phyloP scores from a whole-genome alignment of 2,113 vertebrate genomes.

The Cavia aperea region DNA sequence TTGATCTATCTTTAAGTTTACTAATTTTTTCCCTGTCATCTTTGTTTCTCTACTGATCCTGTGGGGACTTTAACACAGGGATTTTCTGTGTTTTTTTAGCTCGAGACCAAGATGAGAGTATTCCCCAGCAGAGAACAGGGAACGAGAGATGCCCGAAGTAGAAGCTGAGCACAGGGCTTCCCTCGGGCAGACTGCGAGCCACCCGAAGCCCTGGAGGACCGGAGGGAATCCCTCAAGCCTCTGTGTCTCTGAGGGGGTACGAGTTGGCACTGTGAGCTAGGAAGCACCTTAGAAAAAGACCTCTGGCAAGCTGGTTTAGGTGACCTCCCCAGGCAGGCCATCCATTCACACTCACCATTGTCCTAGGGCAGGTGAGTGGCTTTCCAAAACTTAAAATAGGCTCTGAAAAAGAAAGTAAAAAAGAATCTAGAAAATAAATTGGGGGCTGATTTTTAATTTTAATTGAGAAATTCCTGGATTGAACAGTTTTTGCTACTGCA shows the following conservation, averaged over 20 bases:
- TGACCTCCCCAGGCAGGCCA: neutral
- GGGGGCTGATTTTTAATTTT: neutral
- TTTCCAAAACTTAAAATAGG: neutral
- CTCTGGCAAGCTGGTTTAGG: neutral
- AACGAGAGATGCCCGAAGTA: too few species aligned
- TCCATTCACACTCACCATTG: neutral
- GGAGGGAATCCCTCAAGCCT: neutral
- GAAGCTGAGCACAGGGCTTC: neutral
- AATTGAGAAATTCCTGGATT: neutral
- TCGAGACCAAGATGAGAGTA: neutral
- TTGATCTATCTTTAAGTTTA: neutral
- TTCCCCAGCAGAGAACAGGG: neutral
- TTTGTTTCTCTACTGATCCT: neutral
- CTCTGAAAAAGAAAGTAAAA: neutral
- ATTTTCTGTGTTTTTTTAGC: neutral
- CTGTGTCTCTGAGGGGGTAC: neutral
- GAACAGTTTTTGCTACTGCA: neutral
- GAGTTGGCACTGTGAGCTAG: neutral
- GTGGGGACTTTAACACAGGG: neutral
- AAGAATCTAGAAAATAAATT: neutral
- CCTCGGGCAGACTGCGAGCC: neutral
- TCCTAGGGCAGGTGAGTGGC: fast-evolving
- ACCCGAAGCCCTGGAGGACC: neutral
- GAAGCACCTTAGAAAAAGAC: neutral
- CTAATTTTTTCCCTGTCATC: neutral